phyloP scores from a whole-genome alignment of 2,113 vertebrate genomes.

The Spilogale gracilis region DNA sequence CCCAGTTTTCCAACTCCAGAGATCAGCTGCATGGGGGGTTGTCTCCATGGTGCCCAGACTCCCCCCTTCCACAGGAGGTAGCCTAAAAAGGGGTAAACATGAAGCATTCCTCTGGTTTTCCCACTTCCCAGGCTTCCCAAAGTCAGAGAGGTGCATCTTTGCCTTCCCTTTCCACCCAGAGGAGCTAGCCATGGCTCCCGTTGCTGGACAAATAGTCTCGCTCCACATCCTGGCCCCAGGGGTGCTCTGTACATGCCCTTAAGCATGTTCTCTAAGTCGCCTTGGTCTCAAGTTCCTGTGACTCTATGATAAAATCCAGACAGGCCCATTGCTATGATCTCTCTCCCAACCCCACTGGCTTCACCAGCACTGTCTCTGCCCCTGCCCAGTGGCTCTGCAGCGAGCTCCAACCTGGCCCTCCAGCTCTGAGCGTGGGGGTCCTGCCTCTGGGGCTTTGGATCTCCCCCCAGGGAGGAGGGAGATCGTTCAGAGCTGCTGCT shows the following conservation, averaged over 20 bases:
- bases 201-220: not conserved
- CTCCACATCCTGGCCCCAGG: not conserved
- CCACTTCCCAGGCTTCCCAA: not conserved
- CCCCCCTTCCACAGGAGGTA: not conserved
- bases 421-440: not conserved
- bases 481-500: accelerated
- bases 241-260: not conserved
- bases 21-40: not conserved
- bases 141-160: not conserved
- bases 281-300: not conserved
- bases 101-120: not conserved
- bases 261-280: not conserved
- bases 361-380: not conserved
- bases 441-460: not conserved
- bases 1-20: not conserved
- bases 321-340: not conserved
- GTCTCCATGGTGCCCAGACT: conserved; percentile 14
- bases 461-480: not conserved
- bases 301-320: not conserved
- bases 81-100: not conserved
- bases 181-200: not conserved
- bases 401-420: not conserved
- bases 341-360: not conserved
- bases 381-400: not conserved
- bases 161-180: not conserved